phyloP scores from a whole-genome alignment of 92 coral and sea anemone species.

The Zoanthus sociatus region DNA sequence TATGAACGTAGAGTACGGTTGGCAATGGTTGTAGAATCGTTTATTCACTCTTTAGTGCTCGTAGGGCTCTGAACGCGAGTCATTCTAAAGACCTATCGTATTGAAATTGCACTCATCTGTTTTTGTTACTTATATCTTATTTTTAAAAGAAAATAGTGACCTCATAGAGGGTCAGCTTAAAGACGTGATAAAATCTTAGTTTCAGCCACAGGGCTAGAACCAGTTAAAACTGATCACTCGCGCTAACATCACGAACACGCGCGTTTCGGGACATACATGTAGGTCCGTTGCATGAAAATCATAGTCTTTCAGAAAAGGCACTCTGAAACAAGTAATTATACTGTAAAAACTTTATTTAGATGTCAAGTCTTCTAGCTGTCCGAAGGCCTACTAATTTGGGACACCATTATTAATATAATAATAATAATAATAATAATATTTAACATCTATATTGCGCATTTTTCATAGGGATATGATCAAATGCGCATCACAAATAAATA shows the following conservation, averaged over 20 bases:
- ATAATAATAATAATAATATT: too few species aligned
- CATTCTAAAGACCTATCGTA: neutral
- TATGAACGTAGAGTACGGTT: neutral
- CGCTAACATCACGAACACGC: neutral
- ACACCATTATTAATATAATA: too few species aligned
- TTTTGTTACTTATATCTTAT: neutral
- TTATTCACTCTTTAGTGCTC: neutral
- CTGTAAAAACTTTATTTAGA: too few species aligned
- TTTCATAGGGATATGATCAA: too few species aligned
- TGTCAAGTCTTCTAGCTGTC: too few species aligned
- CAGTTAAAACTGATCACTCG: neutral
- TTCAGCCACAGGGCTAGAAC: neutral
- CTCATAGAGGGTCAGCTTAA: neutral
- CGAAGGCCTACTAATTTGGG: too few species aligned
- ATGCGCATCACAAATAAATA: too few species aligned
- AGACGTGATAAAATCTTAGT: constrained; percentile 1
- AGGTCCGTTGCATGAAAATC: too few species aligned
- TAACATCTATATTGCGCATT: too few species aligned
- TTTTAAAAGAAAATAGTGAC: neutral
- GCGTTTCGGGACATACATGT: neutral
- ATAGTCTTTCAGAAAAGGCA: too few species aligned
- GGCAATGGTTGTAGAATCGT: neutral
- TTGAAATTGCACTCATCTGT: neutral
- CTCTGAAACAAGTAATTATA: too few species aligned
- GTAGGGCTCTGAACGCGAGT: neutral